Evolutionary conservation across 92 coral and sea anemone species (phyloP).

Genomic region (Parazoanthus atlanticus): DNA sequence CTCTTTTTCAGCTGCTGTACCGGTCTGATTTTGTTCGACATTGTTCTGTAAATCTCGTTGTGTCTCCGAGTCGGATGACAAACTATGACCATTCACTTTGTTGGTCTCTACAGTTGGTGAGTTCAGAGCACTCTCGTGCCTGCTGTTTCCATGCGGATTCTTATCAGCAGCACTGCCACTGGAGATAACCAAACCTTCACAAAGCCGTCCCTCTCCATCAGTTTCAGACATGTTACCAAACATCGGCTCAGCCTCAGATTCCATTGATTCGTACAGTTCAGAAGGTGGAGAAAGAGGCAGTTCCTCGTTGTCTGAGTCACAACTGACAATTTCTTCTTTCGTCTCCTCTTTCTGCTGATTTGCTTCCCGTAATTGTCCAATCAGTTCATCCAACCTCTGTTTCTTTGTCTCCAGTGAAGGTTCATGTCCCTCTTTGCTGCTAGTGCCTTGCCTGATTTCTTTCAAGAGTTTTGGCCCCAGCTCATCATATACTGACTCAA

Average conservation of each 20-base stretch:
- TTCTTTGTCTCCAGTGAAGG: slow-evolving; percentile 29
- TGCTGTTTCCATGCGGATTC: not conserved
- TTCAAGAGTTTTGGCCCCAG: slow-evolving; percentile 9
- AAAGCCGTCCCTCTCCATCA: not conserved
- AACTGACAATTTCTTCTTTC: slow-evolving; percentile 25
- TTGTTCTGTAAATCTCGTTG: not conserved
- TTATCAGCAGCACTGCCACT: not conserved
- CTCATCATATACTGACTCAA: slow-evolving; percentile 2
- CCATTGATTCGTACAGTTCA: slow-evolving; percentile 27
- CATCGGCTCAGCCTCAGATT: slow-evolving; percentile 24
- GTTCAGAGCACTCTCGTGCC: slow-evolving; percentile 33
- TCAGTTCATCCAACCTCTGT: slow-evolving; percentile 35
- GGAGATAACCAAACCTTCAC: not conserved
- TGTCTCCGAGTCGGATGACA: not conserved
- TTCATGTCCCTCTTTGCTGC: slow-evolving; percentile 2
- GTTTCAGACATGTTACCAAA: slow-evolving; percentile 15
- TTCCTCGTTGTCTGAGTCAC: slow-evolving; percentile 22
- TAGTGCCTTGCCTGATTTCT: slow-evolving; percentile 11
- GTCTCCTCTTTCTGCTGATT: slow-evolving; percentile 22
- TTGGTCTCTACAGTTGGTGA: slow-evolving; percentile 8
- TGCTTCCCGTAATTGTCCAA: slow-evolving; percentile 42
- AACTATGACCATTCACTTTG: not conserved
- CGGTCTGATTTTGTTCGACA: not conserved
- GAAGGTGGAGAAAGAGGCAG: slow-evolving; percentile 32
- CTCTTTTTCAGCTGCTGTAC: not conserved